phyloP scores from a whole-genome alignment of 30 jellyfish, hydroid and myxozoan species.

The Catostylus mosaicus region DNA sequence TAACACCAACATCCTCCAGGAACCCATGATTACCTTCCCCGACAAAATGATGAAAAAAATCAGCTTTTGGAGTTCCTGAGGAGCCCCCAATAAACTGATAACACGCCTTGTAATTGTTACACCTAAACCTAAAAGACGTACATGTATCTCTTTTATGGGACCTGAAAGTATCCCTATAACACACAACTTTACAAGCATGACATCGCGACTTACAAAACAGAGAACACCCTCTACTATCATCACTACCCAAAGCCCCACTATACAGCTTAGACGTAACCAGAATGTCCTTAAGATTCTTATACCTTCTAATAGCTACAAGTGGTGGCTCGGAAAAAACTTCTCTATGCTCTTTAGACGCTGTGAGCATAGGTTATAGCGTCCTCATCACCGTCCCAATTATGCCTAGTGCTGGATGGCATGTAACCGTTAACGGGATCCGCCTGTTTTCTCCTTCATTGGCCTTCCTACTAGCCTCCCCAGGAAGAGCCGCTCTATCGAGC shows the following conservation, averaged over 20 bases:
- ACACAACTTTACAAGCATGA: conserved; percentile 14
- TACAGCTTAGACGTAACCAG: not conserved
- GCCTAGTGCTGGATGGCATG: conserved; percentile 26
- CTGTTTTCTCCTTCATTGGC: not conserved
- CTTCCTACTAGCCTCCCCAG: not conserved
- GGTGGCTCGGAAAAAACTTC: conserved; percentile 8
- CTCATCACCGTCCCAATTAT: not conserved
- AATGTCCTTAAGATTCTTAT: conserved; percentile 22
- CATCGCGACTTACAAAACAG: conserved; percentile 2
- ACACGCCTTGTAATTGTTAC: not conserved
- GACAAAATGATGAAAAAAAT: not conserved
- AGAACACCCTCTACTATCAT: not conserved
- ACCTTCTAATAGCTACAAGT: not conserved
- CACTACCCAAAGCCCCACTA: not conserved
- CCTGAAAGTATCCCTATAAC: not conserved
- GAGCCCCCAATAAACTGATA: not conserved
- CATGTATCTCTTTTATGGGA: not conserved
- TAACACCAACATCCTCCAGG: not conserved
- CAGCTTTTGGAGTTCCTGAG: not conserved
- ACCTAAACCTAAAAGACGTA: not conserved
- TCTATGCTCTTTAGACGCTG: not conserved
- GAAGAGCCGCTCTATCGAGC: not conserved
- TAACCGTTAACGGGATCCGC: not conserved
- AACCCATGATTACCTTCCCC: not conserved
- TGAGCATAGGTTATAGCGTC: conserved; percentile 6